Evolutionary conservation across 2,113 vertebrate species (phyloP).

Genomic region (Willisornis vidua): DNA sequence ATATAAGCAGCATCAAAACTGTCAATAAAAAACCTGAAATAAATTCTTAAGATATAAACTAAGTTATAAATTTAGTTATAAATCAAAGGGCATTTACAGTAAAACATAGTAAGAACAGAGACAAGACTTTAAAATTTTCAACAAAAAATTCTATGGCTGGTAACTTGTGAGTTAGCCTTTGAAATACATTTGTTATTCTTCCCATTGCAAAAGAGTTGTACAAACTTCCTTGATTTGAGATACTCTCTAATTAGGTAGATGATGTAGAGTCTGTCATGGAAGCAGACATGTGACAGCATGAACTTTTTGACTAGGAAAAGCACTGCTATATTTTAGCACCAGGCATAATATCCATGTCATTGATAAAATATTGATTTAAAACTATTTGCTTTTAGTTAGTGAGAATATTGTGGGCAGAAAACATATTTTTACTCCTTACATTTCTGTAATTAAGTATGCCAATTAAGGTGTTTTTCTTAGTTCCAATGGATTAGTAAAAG

Average conservation of each 20-base stretch:
- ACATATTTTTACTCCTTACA: background rate
- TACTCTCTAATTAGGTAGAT: background rate
- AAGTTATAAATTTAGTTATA: background rate
- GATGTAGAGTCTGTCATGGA: background rate
- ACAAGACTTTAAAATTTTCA: background rate
- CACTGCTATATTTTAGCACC: background rate
- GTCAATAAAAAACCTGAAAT: background rate
- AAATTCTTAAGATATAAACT: background rate
- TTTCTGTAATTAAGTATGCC: background rate
- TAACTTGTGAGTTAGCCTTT: background rate
- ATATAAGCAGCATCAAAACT: background rate
- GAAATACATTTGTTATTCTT: background rate
- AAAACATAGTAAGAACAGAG: background rate
- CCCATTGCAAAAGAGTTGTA: background rate
- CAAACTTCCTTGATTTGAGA: background rate
- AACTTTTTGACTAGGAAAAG: background rate
- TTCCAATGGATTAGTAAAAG: background rate
- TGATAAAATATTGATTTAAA: background rate
- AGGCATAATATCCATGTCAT: background rate
- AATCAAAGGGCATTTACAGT: background rate
- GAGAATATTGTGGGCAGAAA: background rate
- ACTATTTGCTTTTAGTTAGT: background rate
- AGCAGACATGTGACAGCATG: background rate
- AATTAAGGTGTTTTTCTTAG: background rate
- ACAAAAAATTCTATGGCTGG: background rate